Base-by-base conservation (phyloP, 1,140 invertebrate species). In the Atta cephalotes region DNA sequence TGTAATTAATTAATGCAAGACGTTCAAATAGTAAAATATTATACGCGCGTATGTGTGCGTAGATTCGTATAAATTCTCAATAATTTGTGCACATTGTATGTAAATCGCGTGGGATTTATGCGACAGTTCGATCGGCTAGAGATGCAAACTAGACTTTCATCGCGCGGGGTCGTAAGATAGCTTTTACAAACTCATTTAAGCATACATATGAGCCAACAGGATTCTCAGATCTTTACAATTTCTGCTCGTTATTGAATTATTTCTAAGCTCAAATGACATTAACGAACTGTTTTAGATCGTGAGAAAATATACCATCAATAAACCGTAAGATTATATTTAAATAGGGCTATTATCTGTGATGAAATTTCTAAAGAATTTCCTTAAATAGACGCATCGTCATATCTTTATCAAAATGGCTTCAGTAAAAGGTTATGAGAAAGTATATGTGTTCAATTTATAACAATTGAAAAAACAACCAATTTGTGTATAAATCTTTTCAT, bases 61-160 rank as follows among this genome's bases (percentile, higher is more conserved):
- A 21, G 58, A 84, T 76, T 84, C 70, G 56, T 76, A 84, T 84
- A 76, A 76, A 84, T 84, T 76, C 80, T 74, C 45, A 76, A 84
- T 84, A 74, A 84, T 84, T 84, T 84, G 70, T 76, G 80, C 60
- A 62, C 80, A 74, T 76, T 84, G 70, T 84, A 84, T 84, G 70
- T 76, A 84, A 84, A 84, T 84, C 56, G 80, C 25, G 56, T 31
- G 53, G 80, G 58, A 84, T 85, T 80, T 85, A 81, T 80, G 62
- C 84, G 76, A 84, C 70, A 84, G 80, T 74, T 74, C 39, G 56
- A 62, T 63, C 80, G 39, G 39, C 56, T 35, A 62, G 70, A 49
- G 56, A 74, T 84, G 80, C 80, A 84, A 76, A 84, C 70, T 84
- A 76, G 70, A 84, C 80, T 84, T 66, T 66, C 76, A 85, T 85